Evolutionary conservation across 2,888 invertebrate species (phyloP).

Genomic region (Scaptomyza tumidula): DNA sequence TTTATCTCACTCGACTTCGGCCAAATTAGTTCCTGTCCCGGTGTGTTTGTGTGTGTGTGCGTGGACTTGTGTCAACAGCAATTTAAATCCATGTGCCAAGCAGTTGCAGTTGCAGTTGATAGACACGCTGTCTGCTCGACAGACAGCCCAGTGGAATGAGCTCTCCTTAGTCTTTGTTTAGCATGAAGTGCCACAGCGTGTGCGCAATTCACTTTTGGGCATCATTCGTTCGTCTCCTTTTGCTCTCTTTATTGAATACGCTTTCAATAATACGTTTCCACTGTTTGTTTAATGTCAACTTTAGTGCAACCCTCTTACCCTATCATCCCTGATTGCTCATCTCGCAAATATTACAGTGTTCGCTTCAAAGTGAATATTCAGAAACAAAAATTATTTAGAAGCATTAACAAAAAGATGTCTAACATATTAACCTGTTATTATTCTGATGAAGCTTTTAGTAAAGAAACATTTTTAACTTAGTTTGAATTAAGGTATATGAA

Average conservation of each 20-base stretch:
- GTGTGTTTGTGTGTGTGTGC: conserved; percentile 51
- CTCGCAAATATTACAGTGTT: conserved; percentile 1
- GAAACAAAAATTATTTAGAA: too few relatives aligned
- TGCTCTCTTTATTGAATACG: conserved; percentile 21
- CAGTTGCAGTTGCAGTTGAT: conserved; percentile 62
- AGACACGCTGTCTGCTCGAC: conserved; percentile 68
- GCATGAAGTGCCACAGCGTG: conserved; percentile 70
- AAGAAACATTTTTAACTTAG: too few relatives aligned
- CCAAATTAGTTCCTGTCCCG: conserved; percentile 69
- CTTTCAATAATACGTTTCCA: conserved; percentile 34
- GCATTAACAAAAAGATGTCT: too few relatives aligned
- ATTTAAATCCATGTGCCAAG: conserved; percentile 15
- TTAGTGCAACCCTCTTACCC: background rate
- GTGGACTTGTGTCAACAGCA: conserved; percentile 70
- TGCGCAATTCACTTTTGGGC: conserved; percentile 60
- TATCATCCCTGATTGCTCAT: background rate
- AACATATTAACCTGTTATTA: too few relatives aligned
- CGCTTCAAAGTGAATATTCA: background rate
- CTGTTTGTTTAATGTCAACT: conserved; percentile 55
- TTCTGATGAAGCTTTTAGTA: too few relatives aligned
- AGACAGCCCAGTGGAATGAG: background rate
- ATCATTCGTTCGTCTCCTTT: background rate
- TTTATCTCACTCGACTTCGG: conserved; percentile 4
- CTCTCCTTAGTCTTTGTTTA: conserved; percentile 8
- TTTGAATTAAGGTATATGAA: too few relatives aligned